A percentile compares a stretch with the other conserved stretches of the same genome.
Evolutionary conservation across 1,140 invertebrate species (phyloP).

Genomic region (Heliconius hewitsoni): DNA sequence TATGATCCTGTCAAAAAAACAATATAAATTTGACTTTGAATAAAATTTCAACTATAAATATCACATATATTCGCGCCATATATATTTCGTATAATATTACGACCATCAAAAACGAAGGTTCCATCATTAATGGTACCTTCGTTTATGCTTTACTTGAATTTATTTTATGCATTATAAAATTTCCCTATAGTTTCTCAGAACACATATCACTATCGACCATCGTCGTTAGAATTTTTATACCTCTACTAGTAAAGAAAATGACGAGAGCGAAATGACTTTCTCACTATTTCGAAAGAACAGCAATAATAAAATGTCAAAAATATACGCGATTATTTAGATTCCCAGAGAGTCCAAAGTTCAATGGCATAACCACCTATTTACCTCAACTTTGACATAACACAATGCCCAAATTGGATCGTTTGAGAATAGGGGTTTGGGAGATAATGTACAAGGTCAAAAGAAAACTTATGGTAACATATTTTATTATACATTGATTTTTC

Average conservation of each 20-base stretch:
- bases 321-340: neutral
- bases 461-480: neutral
- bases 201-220: neutral
- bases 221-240: neutral
- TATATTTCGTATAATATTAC: no score
- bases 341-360: slow-evolving; percentile 25
- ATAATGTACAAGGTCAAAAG: slow-evolving; percentile 43
- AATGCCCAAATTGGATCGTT: slow-evolving; percentile 31
- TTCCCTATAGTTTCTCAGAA: neutral
- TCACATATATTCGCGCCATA: no score
- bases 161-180: neutral
- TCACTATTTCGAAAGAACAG: neutral
- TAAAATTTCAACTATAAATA: no score
- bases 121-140: neutral
- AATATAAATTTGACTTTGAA: no score
- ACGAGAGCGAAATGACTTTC: neutral
- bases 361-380: slow-evolving; percentile 30
- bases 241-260: neutral
- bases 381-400: slow-evolving; percentile 16
- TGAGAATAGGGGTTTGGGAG: slow-evolving; percentile 30
- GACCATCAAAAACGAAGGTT: neutral
- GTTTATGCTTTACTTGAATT: neutral
- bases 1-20: no score
- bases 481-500: neutral
- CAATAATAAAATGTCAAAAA: neutral